phyloP scores from a whole-genome alignment of 2,113 vertebrate species.

The Meriones unguiculatus region DNA sequence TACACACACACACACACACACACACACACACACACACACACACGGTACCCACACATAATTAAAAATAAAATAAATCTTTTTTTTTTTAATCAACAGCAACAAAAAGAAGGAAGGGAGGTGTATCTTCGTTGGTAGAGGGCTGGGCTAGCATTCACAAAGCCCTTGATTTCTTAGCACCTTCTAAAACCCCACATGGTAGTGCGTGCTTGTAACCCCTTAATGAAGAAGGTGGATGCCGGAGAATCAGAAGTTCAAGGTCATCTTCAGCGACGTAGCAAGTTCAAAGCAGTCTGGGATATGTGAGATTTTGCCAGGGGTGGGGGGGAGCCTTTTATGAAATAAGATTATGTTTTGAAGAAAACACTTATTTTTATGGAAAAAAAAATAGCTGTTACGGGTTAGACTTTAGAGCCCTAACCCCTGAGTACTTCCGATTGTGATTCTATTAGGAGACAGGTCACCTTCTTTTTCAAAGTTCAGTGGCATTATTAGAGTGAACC shows the following conservation, averaged over 20 bases:
- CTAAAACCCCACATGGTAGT: too few species aligned
- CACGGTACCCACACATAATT: not conserved
- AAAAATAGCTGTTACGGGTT: not conserved
- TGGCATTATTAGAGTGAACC: not conserved
- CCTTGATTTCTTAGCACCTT: too few species aligned
- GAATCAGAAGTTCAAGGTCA: not conserved
- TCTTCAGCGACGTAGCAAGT: not conserved
- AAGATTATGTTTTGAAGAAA: not conserved
- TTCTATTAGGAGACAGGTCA: not conserved
- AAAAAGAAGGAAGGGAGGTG: not conserved
- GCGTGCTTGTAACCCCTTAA: not conserved
- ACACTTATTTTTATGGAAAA: not conserved
- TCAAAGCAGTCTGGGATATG: not conserved
- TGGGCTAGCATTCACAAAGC: not conserved
- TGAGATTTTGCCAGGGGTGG: not conserved
- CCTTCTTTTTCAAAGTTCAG: not conserved
- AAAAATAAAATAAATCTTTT: not conserved
- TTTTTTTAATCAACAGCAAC: not conserved
- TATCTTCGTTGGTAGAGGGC: too few species aligned
- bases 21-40: not conserved
- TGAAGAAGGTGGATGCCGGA: not conserved
- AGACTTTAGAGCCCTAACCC: not conserved
- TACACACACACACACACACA: not conserved
- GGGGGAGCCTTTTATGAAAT: not conserved
- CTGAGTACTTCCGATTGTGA: not conserved